Evolutionary conservation across 2,113 vertebrate genomes (phyloP).

Genomic region (Lepisosteus oculatus): DNA sequence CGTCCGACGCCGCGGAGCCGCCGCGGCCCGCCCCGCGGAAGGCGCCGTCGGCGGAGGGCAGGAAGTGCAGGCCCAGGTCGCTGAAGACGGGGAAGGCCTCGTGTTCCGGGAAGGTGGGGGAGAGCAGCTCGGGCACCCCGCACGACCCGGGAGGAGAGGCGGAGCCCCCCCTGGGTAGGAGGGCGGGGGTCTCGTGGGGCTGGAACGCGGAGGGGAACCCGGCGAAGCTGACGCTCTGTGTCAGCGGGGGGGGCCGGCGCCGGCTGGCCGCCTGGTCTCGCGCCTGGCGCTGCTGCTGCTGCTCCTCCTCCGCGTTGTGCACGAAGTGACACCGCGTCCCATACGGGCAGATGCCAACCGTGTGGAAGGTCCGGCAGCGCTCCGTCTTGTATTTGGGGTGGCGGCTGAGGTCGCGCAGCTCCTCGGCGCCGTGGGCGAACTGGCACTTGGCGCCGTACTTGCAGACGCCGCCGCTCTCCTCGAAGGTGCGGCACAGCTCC

Average conservation of each 20-base stretch:
- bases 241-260: constrained; percentile 53
- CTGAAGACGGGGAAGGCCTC: constrained; percentile 46
- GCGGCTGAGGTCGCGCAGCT: constrained; percentile 77
- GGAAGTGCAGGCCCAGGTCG: constrained; percentile 52
- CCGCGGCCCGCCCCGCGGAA: constrained; percentile 46
- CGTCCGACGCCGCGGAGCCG: constrained; percentile 34
- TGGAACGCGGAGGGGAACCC: constrained; percentile 64
- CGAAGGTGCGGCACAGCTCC: constrained; percentile 69
- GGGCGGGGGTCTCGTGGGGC: constrained; percentile 37
- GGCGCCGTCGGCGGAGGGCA: constrained; percentile 63
- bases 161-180: constrained; percentile 43
- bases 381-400: constrained; percentile 90
- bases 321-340: constrained; percentile 88
- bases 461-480: constrained; percentile 63
- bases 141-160: constrained; percentile 57
- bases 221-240: constrained; percentile 80
- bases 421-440: constrained; percentile 76
- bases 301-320: constrained; percentile 73
- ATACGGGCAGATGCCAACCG: constrained; percentile 82
- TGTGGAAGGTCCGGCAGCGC: constrained; percentile 83
- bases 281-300: constrained; percentile 17
- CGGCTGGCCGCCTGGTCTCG: constrained; percentile 14
- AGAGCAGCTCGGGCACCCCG: constrained; percentile 61
- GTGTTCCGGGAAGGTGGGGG: constrained; percentile 53
- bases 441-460: constrained; percentile 76